Evolutionary conservation across 1,140 invertebrate species (phyloP).

Genomic region (Uloborus diversus): DNA sequence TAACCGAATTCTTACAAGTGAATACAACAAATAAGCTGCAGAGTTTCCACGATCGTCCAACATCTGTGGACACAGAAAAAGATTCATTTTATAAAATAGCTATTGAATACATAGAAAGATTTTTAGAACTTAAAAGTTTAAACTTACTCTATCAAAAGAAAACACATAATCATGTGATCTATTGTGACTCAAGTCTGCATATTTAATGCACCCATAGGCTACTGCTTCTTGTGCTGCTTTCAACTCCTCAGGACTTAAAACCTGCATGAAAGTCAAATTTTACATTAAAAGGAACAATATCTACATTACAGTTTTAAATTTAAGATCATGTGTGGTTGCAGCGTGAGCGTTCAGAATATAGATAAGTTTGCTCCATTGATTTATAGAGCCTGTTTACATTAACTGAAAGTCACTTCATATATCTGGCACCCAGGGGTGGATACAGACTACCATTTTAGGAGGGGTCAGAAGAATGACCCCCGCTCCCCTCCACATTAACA

Average conservation of each 20-base stretch:
- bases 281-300: too few relatives aligned
- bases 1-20: slow-evolving; percentile 91
- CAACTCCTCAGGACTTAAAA: slow-evolving; percentile 84
- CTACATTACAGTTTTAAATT: too few relatives aligned
- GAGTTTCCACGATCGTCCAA: slow-evolving; percentile 99
- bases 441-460: too few relatives aligned
- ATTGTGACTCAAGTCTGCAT: slow-evolving; percentile 95
- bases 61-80: slow-evolving; percentile 75
- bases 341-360: too few relatives aligned
- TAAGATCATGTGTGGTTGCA: too few relatives aligned
- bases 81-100: neutral
- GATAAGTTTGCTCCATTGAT: too few relatives aligned
- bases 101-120: slow-evolving; percentile 30
- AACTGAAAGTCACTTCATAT: too few relatives aligned
- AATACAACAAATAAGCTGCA: slow-evolving; percentile 96
- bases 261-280: slow-evolving; percentile 68
- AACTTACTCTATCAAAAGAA: slow-evolving; percentile 89
- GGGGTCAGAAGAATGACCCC: too few relatives aligned
- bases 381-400: too few relatives aligned
- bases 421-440: too few relatives aligned
- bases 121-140: neutral
- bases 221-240: slow-evolving; percentile 86
- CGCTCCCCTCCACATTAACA: too few relatives aligned
- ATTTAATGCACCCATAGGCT: slow-evolving; percentile 99
- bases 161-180: slow-evolving; percentile 96